Conservation (phyloP, 2,888 invertebrate genomes). For the Falcaria lacertinaria region DNA sequence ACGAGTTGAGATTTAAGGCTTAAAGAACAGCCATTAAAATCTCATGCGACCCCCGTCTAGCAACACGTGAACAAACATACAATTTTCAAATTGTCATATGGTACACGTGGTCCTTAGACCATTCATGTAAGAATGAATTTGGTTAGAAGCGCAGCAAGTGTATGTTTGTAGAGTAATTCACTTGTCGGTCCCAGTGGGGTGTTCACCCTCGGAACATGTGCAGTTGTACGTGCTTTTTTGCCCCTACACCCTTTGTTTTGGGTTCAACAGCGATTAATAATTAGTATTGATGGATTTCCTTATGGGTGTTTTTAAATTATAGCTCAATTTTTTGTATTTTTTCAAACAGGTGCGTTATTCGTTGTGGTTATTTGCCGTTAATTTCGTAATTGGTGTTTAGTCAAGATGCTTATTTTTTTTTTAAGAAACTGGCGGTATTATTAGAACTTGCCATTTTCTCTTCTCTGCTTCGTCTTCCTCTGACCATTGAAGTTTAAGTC, state of each 20-base stretch:
- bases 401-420: too few species aligned
- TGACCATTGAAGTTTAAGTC: too few species aligned
- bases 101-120: slow-evolving; percentile 10
- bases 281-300: slow-evolving; percentile 39
- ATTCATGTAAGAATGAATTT: slow-evolving; percentile 21
- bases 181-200: slow-evolving; percentile 60
- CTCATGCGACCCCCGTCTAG: slow-evolving; percentile 52
- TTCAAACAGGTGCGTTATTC: slow-evolving; percentile 1
- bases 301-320: slow-evolving; percentile 7
- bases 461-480: too few species aligned
- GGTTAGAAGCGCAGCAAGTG: slow-evolving; percentile 7
- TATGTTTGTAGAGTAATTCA: slow-evolving; percentile 44
- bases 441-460: too few species aligned
- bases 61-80: slow-evolving; percentile 69
- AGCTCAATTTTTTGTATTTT: background rate
- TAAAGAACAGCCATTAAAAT: slow-evolving; percentile 41
- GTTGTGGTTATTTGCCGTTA: too few species aligned
- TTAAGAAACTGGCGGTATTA: too few species aligned
- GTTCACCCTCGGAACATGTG: slow-evolving; percentile 67
- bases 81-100: slow-evolving; percentile 10
- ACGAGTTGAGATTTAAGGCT: slow-evolving; percentile 14
- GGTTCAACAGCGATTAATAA: slow-evolving; percentile 34
- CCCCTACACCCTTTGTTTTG: slow-evolving; percentile 52
- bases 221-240: slow-evolving; percentile 42
- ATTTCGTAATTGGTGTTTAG: too few species aligned